Percentiles rank a stretch among this genome's conserved stretches.
These are phyloP conservation scores for Conus ventricosus DNA, from an alignment of 1,140 invertebrate species.

Conservation along the genomic window DNA sequence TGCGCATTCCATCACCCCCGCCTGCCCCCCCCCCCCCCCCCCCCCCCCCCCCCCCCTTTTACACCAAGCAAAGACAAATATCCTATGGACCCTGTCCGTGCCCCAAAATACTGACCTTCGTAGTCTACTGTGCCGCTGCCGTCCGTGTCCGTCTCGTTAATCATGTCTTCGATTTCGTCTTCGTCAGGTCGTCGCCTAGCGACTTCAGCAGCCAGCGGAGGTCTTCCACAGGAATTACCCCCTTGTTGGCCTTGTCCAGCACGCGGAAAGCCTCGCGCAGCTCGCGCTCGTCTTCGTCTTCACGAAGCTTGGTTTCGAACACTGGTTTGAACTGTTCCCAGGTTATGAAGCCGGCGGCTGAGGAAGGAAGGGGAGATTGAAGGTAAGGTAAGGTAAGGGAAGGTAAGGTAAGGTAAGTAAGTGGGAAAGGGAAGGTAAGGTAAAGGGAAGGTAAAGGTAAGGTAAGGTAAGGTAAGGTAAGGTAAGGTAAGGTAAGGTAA, in stretches of 20 bases:
- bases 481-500: no score
- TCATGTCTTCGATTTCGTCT: conserved; percentile 76
- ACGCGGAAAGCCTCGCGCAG: conserved; percentile 75
- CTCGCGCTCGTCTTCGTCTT: conserved; percentile 75
- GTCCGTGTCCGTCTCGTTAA: conserved; percentile 74
- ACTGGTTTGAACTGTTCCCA: conserved; percentile 72
- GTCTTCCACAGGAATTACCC: conserved; percentile 72
- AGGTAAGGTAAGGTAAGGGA: background rate
- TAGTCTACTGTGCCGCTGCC: conserved; percentile 76
- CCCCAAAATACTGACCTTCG: conserved; percentile 67
- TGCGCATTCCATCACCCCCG: no score
- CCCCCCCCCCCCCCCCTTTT: no score
- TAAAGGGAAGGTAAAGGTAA: no score
- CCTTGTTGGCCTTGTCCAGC: conserved; percentile 74
- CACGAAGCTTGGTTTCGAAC: conserved; percentile 71
- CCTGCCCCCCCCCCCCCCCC: no score
- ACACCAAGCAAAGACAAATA: no score
- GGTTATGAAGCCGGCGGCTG: conserved; percentile 66
- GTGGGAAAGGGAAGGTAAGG: background rate
- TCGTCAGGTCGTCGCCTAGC: conserved; percentile 74
- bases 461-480: no score
- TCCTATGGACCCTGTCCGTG: background rate
- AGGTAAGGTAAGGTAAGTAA: background rate
- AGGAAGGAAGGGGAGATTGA: conserved; percentile 27
- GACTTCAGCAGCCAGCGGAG: conserved; percentile 72